Conservation (phyloP, 2,888 invertebrate species). For the Lobophora halterata region DNA sequence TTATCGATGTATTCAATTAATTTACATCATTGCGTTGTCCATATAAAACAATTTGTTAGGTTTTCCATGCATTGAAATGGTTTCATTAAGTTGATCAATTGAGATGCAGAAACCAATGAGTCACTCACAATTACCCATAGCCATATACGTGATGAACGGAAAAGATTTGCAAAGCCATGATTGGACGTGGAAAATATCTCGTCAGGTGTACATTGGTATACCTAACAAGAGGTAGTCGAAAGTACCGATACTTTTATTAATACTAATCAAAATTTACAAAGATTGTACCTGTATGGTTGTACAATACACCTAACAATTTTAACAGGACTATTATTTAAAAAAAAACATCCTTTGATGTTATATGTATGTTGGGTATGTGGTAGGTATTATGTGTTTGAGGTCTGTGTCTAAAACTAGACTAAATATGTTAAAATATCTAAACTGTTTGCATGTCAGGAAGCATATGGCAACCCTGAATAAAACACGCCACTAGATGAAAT, state of each 20-base stretch:
- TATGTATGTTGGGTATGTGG: too few species aligned
- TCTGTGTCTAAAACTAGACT: too few species aligned
- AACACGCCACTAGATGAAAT: slow-evolving; percentile 14
- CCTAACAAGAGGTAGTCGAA: too few species aligned
- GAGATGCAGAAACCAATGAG: slow-evolving; percentile 7
- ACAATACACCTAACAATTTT: too few species aligned
- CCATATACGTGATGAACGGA: slow-evolving; percentile 4
- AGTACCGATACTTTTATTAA: too few species aligned
- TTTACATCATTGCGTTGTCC: neutral
- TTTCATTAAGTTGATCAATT: neutral
- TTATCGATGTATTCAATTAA: neutral
- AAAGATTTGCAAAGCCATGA: slow-evolving; percentile 8
- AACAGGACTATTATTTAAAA: too few species aligned
- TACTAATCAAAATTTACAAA: too few species aligned
- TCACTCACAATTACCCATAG: slow-evolving; percentile 2
- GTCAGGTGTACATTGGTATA: slow-evolving; percentile 1
- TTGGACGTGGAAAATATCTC: slow-evolving; percentile 6
- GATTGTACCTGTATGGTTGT: too few species aligned
- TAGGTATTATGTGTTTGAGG: too few species aligned
- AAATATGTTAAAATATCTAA: neutral
- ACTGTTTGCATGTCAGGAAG: slow-evolving; percentile 2
- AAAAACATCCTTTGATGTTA: too few species aligned
- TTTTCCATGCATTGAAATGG: slow-evolving; percentile 17
- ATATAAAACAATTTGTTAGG: slow-evolving; percentile 1
- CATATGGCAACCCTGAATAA: slow-evolving; percentile 5